Evolutionary conservation across 1,140 invertebrate species (phyloP), one percentile per base, ranked within the genome.

Genomic region (Drosophila pruinosa): DNA sequence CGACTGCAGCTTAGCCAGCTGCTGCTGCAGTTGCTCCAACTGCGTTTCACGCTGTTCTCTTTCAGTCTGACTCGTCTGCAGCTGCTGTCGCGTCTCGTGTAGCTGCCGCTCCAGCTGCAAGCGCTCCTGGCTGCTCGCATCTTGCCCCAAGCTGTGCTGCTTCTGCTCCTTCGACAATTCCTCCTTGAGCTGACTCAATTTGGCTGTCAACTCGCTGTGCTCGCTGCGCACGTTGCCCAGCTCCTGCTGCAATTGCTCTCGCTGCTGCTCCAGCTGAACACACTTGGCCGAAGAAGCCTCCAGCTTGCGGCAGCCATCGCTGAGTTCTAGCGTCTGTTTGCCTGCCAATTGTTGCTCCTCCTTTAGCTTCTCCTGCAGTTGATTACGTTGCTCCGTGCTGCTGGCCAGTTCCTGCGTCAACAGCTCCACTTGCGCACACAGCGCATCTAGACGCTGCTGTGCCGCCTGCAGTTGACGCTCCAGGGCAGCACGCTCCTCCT

Each of bases 181-280:
- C 6, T 90, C 73, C 0, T 58, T 74, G 4, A 91, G 54, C 21
- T 78, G 68, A 0, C 59, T 34, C 0, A 82, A 26, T 36, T 89
- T 89, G 2, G 43, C 36, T 56, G 76, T 86, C 0, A 89, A 57
- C 2, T 81, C 82, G 2, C 56, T 57, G 4, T 68, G 62, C 1
- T 58, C 63, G 0, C 36, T 22, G 2, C 73, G 47, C 8, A 62
- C 54, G 2, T 53, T 39, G 17, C 26, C 58, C 4, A 91, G 48
- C 15, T 91, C 88, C 15, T 74, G 63, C 21, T 90, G 82, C 0
- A 90, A 47, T 19, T 56, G 56, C 48, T 74, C 62, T 34, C 80
- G 80, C 8, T 88, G 63, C 50, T 72, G 63, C 17, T 76, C 68
- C 14, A 80, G 28, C 28, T 48, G 63, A 3, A 21, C 41, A 21